Base-by-base conservation (phyloP, 2,113 vertebrate genomes). In the Hyla sarda region DNA sequence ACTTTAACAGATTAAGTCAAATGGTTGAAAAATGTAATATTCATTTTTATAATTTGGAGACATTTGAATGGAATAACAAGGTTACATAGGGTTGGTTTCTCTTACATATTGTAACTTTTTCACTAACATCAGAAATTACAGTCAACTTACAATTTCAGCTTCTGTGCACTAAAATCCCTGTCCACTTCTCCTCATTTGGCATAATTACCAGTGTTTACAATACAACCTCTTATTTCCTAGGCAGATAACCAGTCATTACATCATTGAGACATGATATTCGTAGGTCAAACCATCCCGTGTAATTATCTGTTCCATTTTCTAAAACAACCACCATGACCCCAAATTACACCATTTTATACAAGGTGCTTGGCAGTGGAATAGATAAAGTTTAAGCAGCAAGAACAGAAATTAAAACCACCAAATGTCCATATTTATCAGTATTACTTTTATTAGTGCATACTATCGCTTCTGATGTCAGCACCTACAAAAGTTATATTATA, bases 221-320 rank as follows among this genome's bases (percentile, higher is more conserved):
- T 32, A 34, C 80, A 82, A 82, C 80, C 60, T 67, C 25, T 82
- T 71, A 82, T 82, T 82, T 82, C 30, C 62, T 17, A 50, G 62
- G 80, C 62, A 71, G 80, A 82, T 52, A 82, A 69, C 80, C 45
- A 69, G 62, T 82, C 80, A 71, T 82, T 82, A 82, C 79, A 71
- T 82, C 62, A 82, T 69, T 71, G 60, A 81, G 41, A 82, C 62
- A 52, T 82, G 37, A 45, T 69, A 82, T 82, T 82, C 32, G 60
- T 50, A 69, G 62, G 80, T 82, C 80, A 82, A 71, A 82, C 25
- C 45, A 32, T 69, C 41, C 80, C n/a, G 62, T 82, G 25, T 71
- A 82, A 82, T 82, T 82, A 82, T 30, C 16, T 48, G 41, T 82
- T 52, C 37, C 62, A 69, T 82, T 69, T 69, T 69, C 28, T 21